Conservation (phyloP, 1,140 invertebrate species). For the Leptoteleia sp. region DNA sequence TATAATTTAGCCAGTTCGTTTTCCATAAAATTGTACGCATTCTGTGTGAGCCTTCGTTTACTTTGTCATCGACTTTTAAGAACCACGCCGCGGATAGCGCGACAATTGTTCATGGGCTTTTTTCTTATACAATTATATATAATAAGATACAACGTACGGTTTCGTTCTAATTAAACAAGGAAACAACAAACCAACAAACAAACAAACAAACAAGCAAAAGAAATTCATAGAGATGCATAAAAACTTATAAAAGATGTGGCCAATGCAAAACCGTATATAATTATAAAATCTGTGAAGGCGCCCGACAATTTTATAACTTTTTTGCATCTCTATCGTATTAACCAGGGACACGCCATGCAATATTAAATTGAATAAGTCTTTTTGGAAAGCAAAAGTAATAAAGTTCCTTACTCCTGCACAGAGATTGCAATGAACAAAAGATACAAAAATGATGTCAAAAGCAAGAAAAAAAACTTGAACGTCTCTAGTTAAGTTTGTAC, state of each 20-base stretch:
- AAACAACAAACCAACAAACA: conserved; percentile 25
- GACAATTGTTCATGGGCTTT: conserved; percentile 24
- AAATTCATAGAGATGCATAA: conserved; percentile 38
- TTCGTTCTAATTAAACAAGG: conserved; percentile 20
- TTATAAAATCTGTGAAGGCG: conserved; percentile 16
- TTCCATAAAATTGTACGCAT: conserved; percentile 17
- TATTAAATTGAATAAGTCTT: conserved; percentile 60
- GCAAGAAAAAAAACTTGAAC: conserved; percentile 12
- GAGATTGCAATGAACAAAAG: conserved; percentile 39
- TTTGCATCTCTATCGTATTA: conserved; percentile 34
- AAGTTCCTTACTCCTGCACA: conserved; percentile 65
- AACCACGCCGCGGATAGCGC: no score
- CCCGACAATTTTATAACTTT: conserved; percentile 37
- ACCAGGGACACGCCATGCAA: conserved; percentile 51
- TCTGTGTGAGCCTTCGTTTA: no score
- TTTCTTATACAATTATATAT: conserved; percentile 26
- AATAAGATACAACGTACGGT: conserved; percentile 10
- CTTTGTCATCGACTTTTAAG: no score
- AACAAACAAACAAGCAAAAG: background rate
- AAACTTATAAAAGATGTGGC: conserved; percentile 33
- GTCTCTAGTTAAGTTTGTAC: conserved; percentile 34
- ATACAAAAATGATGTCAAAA: conserved; percentile 45
- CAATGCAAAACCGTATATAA: conserved; percentile 19
- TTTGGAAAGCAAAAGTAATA: conserved; percentile 60
- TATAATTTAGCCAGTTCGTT: background rate